Conservation (phyloP, 2,113 vertebrate genomes). For the Petrocephalus zakoni region DNA sequence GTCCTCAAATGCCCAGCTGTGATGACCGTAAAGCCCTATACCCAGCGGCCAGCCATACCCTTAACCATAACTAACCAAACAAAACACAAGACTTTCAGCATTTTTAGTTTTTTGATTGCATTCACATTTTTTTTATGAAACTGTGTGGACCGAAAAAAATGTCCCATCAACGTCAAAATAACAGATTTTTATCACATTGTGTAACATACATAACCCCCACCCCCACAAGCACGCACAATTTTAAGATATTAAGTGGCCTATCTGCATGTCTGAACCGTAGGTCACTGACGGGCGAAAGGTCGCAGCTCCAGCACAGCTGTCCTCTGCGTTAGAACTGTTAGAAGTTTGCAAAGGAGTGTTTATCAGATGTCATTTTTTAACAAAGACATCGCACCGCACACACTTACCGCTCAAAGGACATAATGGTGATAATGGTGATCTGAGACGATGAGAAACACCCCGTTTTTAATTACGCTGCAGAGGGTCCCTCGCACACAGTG, state of each 20-base stretch:
- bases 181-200: neutral
- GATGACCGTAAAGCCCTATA: no score
- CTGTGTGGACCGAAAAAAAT: neutral
- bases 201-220: neutral
- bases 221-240: neutral
- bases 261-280: neutral
- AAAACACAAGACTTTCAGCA: neutral
- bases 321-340: neutral
- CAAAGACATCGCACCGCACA: neutral
- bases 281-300: no score
- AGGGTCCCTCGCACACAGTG: neutral
- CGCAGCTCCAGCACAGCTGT: neutral
- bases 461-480: neutral
- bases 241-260: neutral
- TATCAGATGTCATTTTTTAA: neutral
- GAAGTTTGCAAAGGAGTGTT: neutral
- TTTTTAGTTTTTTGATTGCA: neutral
- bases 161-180: neutral
- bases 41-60: no score
- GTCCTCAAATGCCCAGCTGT: no score
- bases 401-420: neutral
- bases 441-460: neutral
- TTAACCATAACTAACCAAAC: no score
- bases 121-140: neutral
- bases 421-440: neutral